Conservation (phyloP, 2,797 vertebrate genomes). For the Furcifer pardalis region DNA sequence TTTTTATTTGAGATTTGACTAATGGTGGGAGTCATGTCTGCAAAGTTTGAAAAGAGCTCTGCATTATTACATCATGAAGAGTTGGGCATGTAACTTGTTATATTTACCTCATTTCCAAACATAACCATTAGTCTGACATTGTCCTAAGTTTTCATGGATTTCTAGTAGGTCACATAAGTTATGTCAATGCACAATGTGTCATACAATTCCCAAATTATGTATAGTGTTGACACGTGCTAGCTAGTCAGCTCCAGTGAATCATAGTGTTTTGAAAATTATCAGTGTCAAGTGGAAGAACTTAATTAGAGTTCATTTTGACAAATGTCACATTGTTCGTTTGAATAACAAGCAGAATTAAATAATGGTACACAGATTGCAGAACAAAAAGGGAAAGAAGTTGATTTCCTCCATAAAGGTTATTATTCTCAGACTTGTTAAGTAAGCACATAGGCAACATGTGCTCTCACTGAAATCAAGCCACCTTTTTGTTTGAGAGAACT, state of each 20-base stretch:
- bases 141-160: neutral
- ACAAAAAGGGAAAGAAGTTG: neutral
- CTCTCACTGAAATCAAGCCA: neutral
- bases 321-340: conserved; percentile 3
- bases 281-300: neutral
- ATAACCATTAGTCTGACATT: neutral
- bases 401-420: neutral
- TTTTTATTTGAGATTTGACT: neutral
- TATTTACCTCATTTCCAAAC: neutral
- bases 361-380: neutral
- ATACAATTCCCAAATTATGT: neutral
- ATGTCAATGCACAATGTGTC: neutral
- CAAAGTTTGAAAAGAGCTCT: neutral
- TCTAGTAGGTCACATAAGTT: neutral
- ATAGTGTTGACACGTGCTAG: neutral
- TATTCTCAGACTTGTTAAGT: neutral
- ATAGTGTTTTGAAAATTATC: conserved; percentile 5
- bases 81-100: neutral
- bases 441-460: neutral
- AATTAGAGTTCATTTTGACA: conserved; percentile 22
- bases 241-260: neutral
- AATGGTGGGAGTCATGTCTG: neutral
- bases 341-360: neutral
- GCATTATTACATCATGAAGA: neutral
- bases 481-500: neutral